A percentile compares a stretch with the other conserved stretches of the same genome.
Conservation (phyloP, 1,140 invertebrate genomes). For the Anthonomus grandis region DNA sequence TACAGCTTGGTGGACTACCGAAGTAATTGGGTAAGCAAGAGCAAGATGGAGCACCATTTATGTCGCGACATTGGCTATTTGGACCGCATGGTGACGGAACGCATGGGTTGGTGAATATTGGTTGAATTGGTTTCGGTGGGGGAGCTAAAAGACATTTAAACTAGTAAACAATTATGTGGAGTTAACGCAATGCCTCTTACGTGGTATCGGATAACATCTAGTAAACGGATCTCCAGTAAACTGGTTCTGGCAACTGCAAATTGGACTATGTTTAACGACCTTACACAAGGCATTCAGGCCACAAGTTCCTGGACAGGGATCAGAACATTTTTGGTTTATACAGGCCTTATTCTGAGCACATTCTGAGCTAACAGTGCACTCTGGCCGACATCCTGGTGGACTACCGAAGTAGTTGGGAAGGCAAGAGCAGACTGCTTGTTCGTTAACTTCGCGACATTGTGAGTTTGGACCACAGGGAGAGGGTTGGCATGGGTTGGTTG, state of each 20-base stretch:
- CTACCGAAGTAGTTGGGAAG: constrained; percentile 65
- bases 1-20: constrained; percentile 54
- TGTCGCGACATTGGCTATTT: constrained; percentile 54
- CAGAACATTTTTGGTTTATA: constrained; percentile 61
- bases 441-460: constrained; percentile 53
- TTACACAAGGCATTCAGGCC: constrained; percentile 58
- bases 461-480: constrained; percentile 60
- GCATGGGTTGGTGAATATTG: constrained; percentile 55
- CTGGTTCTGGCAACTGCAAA: constrained; percentile 56
- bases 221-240: constrained; percentile 60
- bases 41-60: constrained; percentile 56
- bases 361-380: constrained; percentile 64
- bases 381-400: constrained; percentile 66
- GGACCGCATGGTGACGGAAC: constrained; percentile 59
- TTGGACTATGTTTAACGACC: constrained; percentile 57
- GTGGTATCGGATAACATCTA: constrained; percentile 51
- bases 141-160: constrained; percentile 38
- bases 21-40: constrained; percentile 56
- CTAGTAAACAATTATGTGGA: background rate
- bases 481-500: constrained; percentile 53
- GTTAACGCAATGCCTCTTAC: constrained; percentile 33
- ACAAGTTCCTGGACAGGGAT: constrained; percentile 65
- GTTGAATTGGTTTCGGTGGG: constrained; percentile 39
- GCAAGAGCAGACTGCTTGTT: constrained; percentile 65
- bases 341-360: constrained; percentile 61